Conservation (phyloP, 2,888 invertebrate genomes). For the Dasypogon diadema region DNA sequence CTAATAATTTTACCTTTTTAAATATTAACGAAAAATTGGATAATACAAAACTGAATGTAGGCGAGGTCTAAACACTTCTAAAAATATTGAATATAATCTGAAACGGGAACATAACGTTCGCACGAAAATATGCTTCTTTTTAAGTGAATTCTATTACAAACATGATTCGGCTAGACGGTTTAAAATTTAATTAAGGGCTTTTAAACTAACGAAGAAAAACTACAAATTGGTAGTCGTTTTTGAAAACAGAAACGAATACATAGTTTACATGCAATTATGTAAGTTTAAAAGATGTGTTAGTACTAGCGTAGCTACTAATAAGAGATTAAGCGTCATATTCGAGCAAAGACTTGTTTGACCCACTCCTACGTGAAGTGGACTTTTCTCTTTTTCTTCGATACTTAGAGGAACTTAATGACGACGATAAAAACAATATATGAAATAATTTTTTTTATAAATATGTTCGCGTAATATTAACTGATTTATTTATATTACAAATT, state of each 20-base stretch:
- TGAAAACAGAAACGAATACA: conserved; percentile 18
- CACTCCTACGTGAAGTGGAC: neutral
- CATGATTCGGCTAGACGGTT: conserved; percentile 10
- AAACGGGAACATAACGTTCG: neutral
- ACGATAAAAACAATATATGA: conserved; percentile 1
- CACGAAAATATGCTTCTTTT: neutral
- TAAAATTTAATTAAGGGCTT: conserved; percentile 24
- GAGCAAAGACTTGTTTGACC: conserved; percentile 15
- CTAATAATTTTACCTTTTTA: neutral
- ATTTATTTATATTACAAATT: conserved; percentile 42
- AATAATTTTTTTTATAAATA: conserved; percentile 24
- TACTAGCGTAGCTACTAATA: conserved; percentile 30
- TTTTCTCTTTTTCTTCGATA: neutral
- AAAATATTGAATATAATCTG: neutral
- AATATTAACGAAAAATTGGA: neutral
- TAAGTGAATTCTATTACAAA: neutral
- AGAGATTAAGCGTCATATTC: conserved; percentile 14
- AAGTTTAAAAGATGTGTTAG: neutral
- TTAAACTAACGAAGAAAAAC: neutral
- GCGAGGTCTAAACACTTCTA: neutral
- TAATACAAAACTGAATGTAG: neutral
- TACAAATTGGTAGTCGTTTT: conserved; percentile 3
- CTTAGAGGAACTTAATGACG: neutral
- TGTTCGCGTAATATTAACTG: conserved; percentile 34
- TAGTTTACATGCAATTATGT: conserved; percentile 25